These are phyloP conservation scores for Amia ocellicauda DNA, from an alignment of 2,113 vertebrate genomes.

Conservation along the genomic window DNA sequence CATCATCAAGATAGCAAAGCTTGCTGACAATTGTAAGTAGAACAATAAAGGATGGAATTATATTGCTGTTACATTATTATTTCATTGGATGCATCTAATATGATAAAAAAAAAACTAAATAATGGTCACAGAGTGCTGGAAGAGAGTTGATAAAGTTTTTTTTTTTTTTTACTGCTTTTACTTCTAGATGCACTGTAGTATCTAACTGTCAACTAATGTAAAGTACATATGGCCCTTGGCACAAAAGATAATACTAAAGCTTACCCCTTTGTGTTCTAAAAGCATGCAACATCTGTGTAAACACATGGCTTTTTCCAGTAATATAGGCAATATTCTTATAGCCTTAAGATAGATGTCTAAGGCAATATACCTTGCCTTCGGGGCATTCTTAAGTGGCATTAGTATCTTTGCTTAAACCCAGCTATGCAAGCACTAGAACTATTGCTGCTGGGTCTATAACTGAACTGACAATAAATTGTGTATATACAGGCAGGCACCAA, in stretches of 20 bases:
- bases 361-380: conserved; percentile 57
- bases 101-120: too few relatives aligned
- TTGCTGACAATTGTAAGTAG: too few relatives aligned
- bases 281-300: conserved; percentile 69
- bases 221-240: conserved; percentile 66
- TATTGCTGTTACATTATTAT: too few relatives aligned
- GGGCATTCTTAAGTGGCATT: conserved; percentile 46
- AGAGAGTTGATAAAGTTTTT: too few relatives aligned
- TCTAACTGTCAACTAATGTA: conserved; percentile 48
- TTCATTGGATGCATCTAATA: too few relatives aligned
- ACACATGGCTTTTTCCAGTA: conserved; percentile 62
- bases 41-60: neutral
- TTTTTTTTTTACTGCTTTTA: conserved; percentile 3
- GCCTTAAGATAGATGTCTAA: conserved; percentile 66
- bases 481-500: neutral
- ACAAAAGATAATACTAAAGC: conserved; percentile 41
- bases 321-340: conserved; percentile 57
- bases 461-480: neutral
- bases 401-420: conserved; percentile 48
- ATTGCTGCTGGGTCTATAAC: neutral
- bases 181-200: conserved; percentile 22
- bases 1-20: neutral
- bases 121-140: too few relatives aligned
- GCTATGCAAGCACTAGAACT: conserved; percentile 41
- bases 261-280: conserved; percentile 49